phyloP scores from a whole-genome alignment of 2,797 vertebrate species.

The Dermochelys coriacea region DNA sequence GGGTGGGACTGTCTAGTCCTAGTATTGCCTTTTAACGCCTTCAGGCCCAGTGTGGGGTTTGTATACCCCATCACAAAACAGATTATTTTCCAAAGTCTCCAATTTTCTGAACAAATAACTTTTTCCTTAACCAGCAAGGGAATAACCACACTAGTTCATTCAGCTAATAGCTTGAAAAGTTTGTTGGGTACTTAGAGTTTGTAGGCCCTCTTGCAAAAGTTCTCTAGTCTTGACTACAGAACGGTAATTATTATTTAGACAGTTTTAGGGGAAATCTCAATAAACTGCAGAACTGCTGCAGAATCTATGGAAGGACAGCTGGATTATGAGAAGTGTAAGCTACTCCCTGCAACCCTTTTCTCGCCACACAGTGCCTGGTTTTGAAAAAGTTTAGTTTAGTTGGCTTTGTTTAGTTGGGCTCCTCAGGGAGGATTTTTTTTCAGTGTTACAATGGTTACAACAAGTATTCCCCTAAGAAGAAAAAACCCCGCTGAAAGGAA shows the following conservation, averaged over 20 bases:
- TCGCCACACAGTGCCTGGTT: too few relatives aligned
- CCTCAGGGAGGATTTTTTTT: not conserved
- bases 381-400: not conserved
- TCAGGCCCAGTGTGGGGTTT: too few relatives aligned
- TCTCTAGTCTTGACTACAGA: not conserved
- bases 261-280: not conserved
- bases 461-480: not conserved
- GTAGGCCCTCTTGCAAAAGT: too few relatives aligned
- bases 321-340: not conserved
- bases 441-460: not conserved
- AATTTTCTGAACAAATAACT: too few relatives aligned
- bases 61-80: too few relatives aligned
- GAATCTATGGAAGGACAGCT: not conserved
- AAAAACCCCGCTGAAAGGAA: not conserved
- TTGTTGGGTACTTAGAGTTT: too few relatives aligned
- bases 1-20: too few relatives aligned
- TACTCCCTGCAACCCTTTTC: not conserved
- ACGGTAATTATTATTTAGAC: not conserved
- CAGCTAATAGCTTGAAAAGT: too few relatives aligned
- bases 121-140: too few relatives aligned
- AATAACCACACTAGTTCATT: too few relatives aligned
- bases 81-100: too few relatives aligned
- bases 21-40: too few relatives aligned
- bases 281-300: not conserved
- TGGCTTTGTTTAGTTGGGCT: not conserved